phyloP scores from a whole-genome alignment of 2,797 vertebrate genomes.

The Telmatherina bonti region DNA sequence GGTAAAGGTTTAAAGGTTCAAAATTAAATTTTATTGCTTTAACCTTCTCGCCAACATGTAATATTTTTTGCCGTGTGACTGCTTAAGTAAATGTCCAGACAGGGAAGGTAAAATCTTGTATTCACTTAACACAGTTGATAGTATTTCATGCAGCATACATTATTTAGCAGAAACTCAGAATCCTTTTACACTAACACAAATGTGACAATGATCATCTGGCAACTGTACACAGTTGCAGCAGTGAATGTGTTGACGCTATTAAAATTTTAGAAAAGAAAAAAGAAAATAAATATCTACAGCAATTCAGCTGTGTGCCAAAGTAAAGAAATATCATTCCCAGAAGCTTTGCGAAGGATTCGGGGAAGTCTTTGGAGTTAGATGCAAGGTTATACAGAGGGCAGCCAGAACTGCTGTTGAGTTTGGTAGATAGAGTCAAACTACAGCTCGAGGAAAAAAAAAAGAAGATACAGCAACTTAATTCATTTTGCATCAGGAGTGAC shows the following conservation, averaged over 20 bases:
- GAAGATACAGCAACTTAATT: slow-evolving; percentile 58
- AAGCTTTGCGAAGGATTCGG: slow-evolving; percentile 74
- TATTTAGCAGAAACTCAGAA: slow-evolving; percentile 18
- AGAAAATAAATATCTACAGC: slow-evolving; percentile 68
- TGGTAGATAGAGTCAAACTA: slow-evolving; percentile 67
- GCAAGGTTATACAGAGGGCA: slow-evolving; percentile 80
- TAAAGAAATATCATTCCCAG: slow-evolving; percentile 78
- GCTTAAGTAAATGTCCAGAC: slow-evolving; percentile 28
- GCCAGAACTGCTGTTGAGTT: slow-evolving; percentile 76
- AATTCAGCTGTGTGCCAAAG: slow-evolving; percentile 69
- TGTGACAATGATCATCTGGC: slow-evolving; percentile 26
- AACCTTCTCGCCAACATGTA: background rate
- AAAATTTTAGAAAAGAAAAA: slow-evolving; percentile 12
- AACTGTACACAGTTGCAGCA: slow-evolving; percentile 46
- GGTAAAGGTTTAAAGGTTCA: slow-evolving; percentile 35
- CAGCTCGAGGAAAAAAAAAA: slow-evolving; percentile 59
- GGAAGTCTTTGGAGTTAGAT: slow-evolving; percentile 79
- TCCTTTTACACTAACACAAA: slow-evolving; percentile 11
- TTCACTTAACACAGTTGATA: background rate
- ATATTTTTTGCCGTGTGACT: background rate
- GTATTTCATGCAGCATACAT: background rate
- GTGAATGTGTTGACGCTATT: slow-evolving; percentile 55
- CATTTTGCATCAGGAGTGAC: slow-evolving; percentile 55
- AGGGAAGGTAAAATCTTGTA: background rate
- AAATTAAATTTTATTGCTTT: slow-evolving; percentile 26